These are phyloP conservation scores for Perizoma affinitatum DNA, from an alignment of 2,888 invertebrate species.

Conservation along the genomic window DNA sequence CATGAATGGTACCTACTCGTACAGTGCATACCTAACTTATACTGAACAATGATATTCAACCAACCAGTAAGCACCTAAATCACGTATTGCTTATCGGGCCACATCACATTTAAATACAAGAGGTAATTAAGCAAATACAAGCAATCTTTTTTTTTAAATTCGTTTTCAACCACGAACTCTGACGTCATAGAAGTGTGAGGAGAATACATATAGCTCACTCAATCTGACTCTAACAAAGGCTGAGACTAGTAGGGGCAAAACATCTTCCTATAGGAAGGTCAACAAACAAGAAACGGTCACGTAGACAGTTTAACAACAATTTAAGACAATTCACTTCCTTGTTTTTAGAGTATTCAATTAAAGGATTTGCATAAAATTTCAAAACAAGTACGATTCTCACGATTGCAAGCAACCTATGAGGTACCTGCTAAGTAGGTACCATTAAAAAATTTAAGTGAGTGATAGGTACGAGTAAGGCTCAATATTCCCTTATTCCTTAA, in stretches of 20 bases:
- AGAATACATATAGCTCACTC: constrained; percentile 34
- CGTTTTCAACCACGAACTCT: constrained; percentile 22
- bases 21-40: too few relatives aligned
- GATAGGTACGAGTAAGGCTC: too few relatives aligned
- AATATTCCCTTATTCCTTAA: too few relatives aligned
- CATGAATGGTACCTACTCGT: too few relatives aligned
- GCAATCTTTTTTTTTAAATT: constrained; percentile 43
- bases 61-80: too few relatives aligned
- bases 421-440: too few relatives aligned
- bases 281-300: constrained; percentile 28
- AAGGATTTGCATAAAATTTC: too few relatives aligned
- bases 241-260: constrained; percentile 26
- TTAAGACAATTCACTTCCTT: constrained; percentile 23
- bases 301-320: constrained; percentile 20
- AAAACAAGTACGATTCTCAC: too few relatives aligned
- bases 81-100: background rate
- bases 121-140: constrained; percentile 41
- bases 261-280: constrained; percentile 39
- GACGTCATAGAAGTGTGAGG: constrained; percentile 36
- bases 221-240: constrained; percentile 30
- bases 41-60: too few relatives aligned
- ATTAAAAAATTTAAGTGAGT: too few relatives aligned
- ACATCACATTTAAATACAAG: constrained; percentile 34
- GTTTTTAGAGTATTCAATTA: too few relatives aligned
- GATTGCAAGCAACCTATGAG: too few relatives aligned